phyloP scores from a whole-genome alignment of 1,140 invertebrate genomes.

The Diuraphis noxia region DNA sequence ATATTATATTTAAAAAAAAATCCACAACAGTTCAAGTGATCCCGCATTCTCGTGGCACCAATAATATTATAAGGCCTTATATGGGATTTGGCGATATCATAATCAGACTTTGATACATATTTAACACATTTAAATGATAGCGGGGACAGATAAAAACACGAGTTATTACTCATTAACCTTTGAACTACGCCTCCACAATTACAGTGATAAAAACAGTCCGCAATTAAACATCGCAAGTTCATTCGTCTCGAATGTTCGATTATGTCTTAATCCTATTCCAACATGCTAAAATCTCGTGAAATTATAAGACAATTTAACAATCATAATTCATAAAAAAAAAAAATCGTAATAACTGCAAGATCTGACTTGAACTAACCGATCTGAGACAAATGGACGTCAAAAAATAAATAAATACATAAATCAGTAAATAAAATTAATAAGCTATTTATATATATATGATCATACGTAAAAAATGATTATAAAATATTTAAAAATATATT shows the following conservation, averaged over 20 bases:
- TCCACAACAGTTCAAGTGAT: neutral
- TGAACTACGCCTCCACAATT: slow-evolving; percentile 42
- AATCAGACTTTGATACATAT: slow-evolving; percentile 11
- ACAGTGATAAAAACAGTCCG: neutral
- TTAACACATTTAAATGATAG: neutral
- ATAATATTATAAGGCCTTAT: neutral
- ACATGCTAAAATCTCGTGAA: neutral
- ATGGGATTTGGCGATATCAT: neutral
- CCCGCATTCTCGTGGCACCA: no score
- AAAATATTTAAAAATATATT: no score
- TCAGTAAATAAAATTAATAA: no score
- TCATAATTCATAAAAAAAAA: neutral
- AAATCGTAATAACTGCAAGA: no score
- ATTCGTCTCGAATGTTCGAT: neutral
- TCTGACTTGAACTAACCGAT: no score
- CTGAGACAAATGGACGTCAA: no score
- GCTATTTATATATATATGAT: no score
- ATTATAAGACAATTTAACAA: neutral
- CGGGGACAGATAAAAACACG: slow-evolving; percentile 15
- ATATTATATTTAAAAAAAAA: neutral
- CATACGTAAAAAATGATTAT: no score
- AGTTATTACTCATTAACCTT: slow-evolving; percentile 42
- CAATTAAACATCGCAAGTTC: neutral
- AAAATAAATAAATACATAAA: no score
- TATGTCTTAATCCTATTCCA: neutral